These are phyloP conservation scores for Thymelicus acteon DNA, from an alignment of 2,888 invertebrate species.

Conservation along the genomic window DNA sequence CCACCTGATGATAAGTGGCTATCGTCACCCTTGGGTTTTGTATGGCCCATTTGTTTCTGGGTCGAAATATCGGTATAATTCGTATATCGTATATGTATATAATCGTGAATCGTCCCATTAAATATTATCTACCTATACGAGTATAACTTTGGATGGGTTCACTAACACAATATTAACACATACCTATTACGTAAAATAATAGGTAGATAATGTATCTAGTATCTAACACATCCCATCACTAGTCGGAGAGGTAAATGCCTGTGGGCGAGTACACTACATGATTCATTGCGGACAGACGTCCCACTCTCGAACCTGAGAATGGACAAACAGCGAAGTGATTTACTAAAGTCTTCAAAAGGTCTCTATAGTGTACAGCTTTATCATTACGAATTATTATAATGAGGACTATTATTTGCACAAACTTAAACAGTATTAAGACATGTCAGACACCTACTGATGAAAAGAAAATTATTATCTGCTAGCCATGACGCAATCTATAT, in stretches of 20 bases:
- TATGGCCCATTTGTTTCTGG: too few species aligned
- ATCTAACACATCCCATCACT: background rate
- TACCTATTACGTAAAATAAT: background rate
- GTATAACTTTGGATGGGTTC: too few species aligned
- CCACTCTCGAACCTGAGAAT: constrained; percentile 59
- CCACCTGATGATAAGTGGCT: too few species aligned
- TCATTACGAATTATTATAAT: constrained; percentile 25
- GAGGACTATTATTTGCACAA: constrained; percentile 24
- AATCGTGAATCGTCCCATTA: too few species aligned
- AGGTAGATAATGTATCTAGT: background rate
- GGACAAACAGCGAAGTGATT: constrained; percentile 38
- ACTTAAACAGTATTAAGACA: constrained; percentile 18
- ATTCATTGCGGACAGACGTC: constrained; percentile 70
- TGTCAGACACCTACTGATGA: constrained; percentile 7
- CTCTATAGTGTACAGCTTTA: constrained; percentile 27
- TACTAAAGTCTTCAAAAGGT: constrained; percentile 32
- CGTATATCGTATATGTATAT: too few species aligned
- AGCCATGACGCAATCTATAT: constrained; percentile 2
- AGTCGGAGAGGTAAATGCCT: constrained; percentile 60
- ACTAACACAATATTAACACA: background rate
- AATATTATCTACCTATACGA: too few species aligned
- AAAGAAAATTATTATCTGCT: constrained; percentile 1
- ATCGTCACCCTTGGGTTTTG: too few species aligned
- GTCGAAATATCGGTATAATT: too few species aligned
- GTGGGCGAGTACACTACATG: constrained; percentile 73